phyloP scores from a whole-genome alignment of 2,797 vertebrate genomes.

The Squalus acanthias region DNA sequence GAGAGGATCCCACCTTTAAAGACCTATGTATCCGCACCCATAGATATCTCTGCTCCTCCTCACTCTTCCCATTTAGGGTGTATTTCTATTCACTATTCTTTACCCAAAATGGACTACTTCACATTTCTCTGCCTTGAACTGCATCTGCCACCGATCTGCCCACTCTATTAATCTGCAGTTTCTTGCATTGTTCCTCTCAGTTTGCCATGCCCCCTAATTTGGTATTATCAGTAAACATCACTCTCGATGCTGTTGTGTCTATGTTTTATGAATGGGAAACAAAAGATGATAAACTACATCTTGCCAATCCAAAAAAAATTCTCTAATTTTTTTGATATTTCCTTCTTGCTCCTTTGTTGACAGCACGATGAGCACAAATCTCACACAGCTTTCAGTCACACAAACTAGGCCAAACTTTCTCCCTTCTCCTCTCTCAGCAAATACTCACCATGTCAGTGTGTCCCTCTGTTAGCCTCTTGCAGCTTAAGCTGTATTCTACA shows the following conservation, averaged over 20 bases:
- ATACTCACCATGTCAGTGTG: not conserved
- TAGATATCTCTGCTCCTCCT: no score
- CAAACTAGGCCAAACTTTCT: not conserved
- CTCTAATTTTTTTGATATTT: not conserved
- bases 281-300: not conserved
- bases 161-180: not conserved
- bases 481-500: not conserved
- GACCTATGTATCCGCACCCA: no score
- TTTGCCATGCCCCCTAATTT: no score
- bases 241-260: not conserved
- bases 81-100: not conserved
- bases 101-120: not conserved
- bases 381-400: not conserved
- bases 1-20: no score
- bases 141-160: no score
- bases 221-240: no score
- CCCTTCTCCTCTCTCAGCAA: not conserved
- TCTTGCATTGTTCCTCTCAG: not conserved
- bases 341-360: not conserved
- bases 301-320: not conserved
- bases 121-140: not conserved
- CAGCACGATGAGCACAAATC: not conserved
- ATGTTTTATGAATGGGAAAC: not conserved
- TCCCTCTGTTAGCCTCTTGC: not conserved
- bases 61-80: not conserved